These are phyloP conservation scores for Columba janthina DNA, from an alignment of 2,113 vertebrate species.

Conservation along the genomic window DNA sequence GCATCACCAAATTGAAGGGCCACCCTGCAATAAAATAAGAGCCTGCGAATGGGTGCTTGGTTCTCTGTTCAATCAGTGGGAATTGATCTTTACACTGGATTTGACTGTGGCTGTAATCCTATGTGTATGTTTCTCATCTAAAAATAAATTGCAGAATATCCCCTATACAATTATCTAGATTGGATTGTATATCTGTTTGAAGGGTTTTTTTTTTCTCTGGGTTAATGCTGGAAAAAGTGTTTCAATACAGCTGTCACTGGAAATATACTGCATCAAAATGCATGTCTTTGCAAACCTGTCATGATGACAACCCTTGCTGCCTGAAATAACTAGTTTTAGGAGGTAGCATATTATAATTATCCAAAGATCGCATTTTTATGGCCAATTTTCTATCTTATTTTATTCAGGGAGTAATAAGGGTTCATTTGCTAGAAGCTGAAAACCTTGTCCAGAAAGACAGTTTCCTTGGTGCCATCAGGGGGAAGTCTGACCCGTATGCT, in stretches of 20 bases:
- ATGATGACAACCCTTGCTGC: not conserved
- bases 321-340: constrained; percentile 36
- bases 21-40: not conserved
- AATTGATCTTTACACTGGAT: not conserved
- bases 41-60: not conserved
- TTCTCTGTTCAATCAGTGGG: not conserved
- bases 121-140: not conserved
- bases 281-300: not conserved
- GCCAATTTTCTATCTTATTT: not conserved
- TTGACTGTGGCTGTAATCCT: not conserved
- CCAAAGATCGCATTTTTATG: not conserved
- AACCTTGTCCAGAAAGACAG: constrained; percentile 89
- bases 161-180: not conserved
- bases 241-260: not conserved
- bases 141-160: not conserved
- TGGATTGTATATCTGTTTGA: not conserved
- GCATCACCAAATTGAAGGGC: not conserved
- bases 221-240: not conserved
- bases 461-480: constrained; percentile 88
- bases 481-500: constrained; percentile 93
- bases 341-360: not conserved
- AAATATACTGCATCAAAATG: not conserved
- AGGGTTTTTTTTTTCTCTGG: not conserved
- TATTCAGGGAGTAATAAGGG: constrained; percentile 89
- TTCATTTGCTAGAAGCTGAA: constrained; percentile 86